phyloP scores from a whole-genome alignment of 2,797 vertebrate species.

The Prionace glauca region DNA sequence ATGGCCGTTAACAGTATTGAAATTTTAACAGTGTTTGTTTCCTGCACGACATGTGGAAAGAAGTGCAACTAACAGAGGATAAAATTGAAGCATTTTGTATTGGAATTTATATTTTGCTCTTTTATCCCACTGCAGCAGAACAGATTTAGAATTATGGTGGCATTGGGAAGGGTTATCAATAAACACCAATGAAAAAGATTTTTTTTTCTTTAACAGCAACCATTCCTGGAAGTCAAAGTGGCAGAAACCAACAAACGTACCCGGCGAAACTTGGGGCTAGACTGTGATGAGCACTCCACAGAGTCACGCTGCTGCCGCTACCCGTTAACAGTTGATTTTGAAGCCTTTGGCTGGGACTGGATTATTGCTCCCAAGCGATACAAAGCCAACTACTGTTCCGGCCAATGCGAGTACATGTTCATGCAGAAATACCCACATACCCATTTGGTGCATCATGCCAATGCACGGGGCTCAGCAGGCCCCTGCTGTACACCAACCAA shows the following conservation, averaged over 20 bases:
- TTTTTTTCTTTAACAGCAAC: conserved; percentile 68
- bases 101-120: neutral
- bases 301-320: conserved; percentile 97
- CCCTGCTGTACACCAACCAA: conserved; percentile 98
- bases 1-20: neutral
- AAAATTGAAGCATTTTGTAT: neutral
- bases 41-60: neutral
- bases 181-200: neutral
- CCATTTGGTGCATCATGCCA: conserved; percentile 93
- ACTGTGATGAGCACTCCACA: conserved; percentile 93
- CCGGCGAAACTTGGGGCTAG: conserved; percentile 86
- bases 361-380: conserved; percentile 97
- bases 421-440: conserved; percentile 99
- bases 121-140: neutral
- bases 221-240: conserved; percentile 96
- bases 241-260: conserved; percentile 92
- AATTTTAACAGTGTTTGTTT: neutral
- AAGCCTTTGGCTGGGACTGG: conserved; percentile 98
- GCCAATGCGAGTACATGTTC: conserved; percentile 99
- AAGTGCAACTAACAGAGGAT: neutral
- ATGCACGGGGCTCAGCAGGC: conserved; percentile 88
- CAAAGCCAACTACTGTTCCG: conserved; percentile 98
- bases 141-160: neutral
- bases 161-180: neutral
- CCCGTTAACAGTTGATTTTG: conserved; percentile 94